These are phyloP conservation scores for Pomatostomus ruficeps DNA, from an alignment of 2,113 vertebrate species.

Conservation along the genomic window DNA sequence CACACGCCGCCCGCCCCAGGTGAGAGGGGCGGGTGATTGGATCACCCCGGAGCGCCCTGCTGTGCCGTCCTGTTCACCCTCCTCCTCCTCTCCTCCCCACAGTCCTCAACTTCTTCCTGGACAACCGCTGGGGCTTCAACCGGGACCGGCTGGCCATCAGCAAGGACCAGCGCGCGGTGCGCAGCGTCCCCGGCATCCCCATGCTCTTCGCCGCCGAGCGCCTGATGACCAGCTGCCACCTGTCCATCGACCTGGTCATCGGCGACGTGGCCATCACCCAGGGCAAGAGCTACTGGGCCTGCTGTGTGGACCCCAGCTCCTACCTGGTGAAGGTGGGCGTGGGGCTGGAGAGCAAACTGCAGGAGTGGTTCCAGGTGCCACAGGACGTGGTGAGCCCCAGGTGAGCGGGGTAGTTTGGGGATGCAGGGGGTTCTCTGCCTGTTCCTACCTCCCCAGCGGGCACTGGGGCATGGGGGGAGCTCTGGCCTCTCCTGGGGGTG, in stretches of 20 bases:
- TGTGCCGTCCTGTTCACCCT: neutral
- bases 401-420: slow-evolving; percentile 49
- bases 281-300: slow-evolving; percentile 96
- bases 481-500: fast-evolving
- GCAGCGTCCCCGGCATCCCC: slow-evolving; percentile 88
- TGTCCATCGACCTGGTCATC: slow-evolving; percentile 88
- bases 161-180: slow-evolving; percentile 89
- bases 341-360: slow-evolving; percentile 88
- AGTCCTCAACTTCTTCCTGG: slow-evolving; percentile 94
- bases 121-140: slow-evolving; percentile 90
- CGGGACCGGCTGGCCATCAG: slow-evolving; percentile 89
- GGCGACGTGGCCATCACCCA: slow-evolving; percentile 87
- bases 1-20: slow-evolving; percentile 91
- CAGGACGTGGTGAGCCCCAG: slow-evolving; percentile 93
- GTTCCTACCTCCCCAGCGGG: neutral
- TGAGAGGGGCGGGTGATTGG: slow-evolving; percentile 5
- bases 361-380: slow-evolving; percentile 94
- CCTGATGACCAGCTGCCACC: slow-evolving; percentile 89
- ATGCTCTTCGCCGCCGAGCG: slow-evolving; percentile 84
- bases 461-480: neutral
- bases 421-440: fast-evolving
- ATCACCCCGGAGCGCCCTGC: fast-evolving
- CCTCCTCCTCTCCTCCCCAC: neutral
- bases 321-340: slow-evolving; percentile 96
- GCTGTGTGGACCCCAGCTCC: slow-evolving; percentile 91